Conservation (phyloP, 2,888 invertebrate genomes). For the Anthrax anthrax region DNA sequence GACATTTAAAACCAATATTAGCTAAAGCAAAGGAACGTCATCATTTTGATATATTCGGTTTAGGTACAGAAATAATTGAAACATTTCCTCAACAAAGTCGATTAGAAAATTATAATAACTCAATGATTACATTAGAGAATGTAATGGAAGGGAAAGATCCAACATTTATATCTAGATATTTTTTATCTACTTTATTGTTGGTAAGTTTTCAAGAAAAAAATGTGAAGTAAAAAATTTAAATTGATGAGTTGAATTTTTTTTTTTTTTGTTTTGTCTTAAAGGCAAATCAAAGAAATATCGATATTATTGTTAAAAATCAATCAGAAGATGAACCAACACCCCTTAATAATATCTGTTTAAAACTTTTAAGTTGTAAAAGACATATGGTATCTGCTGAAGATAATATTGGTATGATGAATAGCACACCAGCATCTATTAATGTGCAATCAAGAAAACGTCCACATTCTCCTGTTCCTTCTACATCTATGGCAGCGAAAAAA, state of each 20-base stretch:
- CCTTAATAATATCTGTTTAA: constrained; percentile 18
- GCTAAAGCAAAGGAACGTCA: constrained; percentile 26
- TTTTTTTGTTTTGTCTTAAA: background rate
- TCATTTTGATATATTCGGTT: constrained; percentile 26
- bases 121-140: constrained; percentile 17
- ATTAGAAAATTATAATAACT: constrained; percentile 1
- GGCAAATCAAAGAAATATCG: constrained; percentile 5
- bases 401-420: constrained; percentile 18
- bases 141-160: constrained; percentile 23
- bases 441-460: constrained; percentile 1
- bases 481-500: too few relatives aligned
- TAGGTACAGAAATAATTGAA: constrained; percentile 25
- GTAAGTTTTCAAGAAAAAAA: constrained; percentile 14
- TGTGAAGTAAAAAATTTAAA: too few relatives aligned
- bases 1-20: constrained; percentile 23
- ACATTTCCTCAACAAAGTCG: background rate
- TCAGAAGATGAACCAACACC: constrained; percentile 12
- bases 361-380: constrained; percentile 19
- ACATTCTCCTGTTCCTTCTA: background rate
- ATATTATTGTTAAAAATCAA: constrained; percentile 1
- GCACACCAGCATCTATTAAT: too few relatives aligned
- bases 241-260: too few relatives aligned
- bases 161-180: constrained; percentile 21
- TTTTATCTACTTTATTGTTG: constrained; percentile 25
- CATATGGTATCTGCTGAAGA: constrained; percentile 25